Percentiles rank a stretch among this genome's conserved stretches.
Conservation (phyloP, 2,888 invertebrate species). For the Cheilosia scutellata region DNA sequence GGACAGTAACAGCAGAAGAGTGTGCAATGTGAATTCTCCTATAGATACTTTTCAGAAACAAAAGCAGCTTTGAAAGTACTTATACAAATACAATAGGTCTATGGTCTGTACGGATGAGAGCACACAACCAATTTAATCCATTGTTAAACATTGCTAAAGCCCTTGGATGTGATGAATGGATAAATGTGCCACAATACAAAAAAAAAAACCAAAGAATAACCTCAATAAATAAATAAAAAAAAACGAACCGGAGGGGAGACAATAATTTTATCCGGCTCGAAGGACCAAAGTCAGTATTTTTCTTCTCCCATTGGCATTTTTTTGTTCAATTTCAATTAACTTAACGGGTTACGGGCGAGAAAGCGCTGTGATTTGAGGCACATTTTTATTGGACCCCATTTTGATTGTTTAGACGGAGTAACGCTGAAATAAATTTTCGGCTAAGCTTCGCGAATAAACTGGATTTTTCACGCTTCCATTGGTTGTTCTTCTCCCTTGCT, state of each 20-base stretch:
- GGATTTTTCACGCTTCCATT: constrained; percentile 45
- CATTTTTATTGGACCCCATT: constrained; percentile 57
- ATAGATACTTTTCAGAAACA: neutral
- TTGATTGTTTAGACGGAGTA: constrained; percentile 45
- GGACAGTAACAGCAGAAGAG: neutral
- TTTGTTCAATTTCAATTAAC: constrained; percentile 61
- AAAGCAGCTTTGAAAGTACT: constrained; percentile 37
- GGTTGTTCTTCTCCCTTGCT: neutral
- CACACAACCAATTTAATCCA: constrained; percentile 59
- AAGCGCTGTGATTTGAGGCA: constrained; percentile 48
- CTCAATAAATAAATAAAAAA: constrained; percentile 41
- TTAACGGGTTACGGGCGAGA: constrained; percentile 63
- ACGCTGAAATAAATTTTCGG: constrained; percentile 34
- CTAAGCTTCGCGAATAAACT: constrained; percentile 32
- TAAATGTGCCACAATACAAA: constrained; percentile 34
- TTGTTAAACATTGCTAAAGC: constrained; percentile 60
- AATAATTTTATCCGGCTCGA: constrained; percentile 47
- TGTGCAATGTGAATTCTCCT: neutral
- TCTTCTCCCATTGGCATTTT: neutral
- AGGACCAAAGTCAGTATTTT: constrained; percentile 22
- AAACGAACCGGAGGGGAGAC: constrained; percentile 1
- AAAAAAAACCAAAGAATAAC: constrained; percentile 15
- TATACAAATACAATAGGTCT: constrained; percentile 24
- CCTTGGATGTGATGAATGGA: constrained; percentile 49
- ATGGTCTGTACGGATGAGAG: constrained; percentile 23